phyloP scores from a whole-genome alignment of 2,113 vertebrate genomes.

The Kryptolebias marmoratus region DNA sequence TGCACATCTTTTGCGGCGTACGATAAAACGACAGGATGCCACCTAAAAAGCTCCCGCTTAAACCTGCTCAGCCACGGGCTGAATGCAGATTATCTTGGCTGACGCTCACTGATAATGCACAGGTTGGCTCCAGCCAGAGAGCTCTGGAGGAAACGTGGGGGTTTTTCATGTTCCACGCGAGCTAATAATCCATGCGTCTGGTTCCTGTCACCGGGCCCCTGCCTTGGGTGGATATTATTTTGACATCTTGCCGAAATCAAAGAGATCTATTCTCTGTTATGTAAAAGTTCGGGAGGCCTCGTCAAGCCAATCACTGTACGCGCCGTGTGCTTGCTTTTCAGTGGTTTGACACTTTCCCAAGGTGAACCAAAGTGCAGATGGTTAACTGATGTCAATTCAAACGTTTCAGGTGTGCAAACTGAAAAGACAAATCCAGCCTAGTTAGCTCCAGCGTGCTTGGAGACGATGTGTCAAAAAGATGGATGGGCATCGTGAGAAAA shows the following conservation, averaged over 20 bases:
- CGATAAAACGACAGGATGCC: conserved; percentile 12
- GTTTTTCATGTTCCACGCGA: conserved; percentile 6
- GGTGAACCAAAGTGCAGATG: too few relatives aligned
- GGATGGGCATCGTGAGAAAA: neutral
- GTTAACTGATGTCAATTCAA: too few relatives aligned
- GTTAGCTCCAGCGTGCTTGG: neutral
- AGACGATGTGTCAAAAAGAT: neutral
- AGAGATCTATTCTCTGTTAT: neutral
- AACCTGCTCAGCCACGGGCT: conserved; percentile 30
- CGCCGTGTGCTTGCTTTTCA: too few relatives aligned
- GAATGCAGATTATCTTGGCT: conserved; percentile 16
- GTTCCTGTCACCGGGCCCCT: conserved; percentile 45
- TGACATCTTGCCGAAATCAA: conserved; percentile 23
- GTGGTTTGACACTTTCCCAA: too few relatives aligned
- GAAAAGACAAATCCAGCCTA: too few relatives aligned
- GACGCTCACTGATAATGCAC: conserved; percentile 9
- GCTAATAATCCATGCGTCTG: conserved; percentile 6
- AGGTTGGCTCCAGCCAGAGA: conserved; percentile 24
- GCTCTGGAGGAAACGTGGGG: neutral
- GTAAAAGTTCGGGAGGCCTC: too few relatives aligned
- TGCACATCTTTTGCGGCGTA: conserved; percentile 5
- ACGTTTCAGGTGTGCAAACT: too few relatives aligned
- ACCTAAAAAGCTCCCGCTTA: conserved; percentile 11
- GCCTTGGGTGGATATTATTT: conserved; percentile 24
- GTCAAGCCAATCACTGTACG: neutral